Evolutionary conservation across 2,888 invertebrate species (phyloP).

Genomic region (Metalampra italica): DNA sequence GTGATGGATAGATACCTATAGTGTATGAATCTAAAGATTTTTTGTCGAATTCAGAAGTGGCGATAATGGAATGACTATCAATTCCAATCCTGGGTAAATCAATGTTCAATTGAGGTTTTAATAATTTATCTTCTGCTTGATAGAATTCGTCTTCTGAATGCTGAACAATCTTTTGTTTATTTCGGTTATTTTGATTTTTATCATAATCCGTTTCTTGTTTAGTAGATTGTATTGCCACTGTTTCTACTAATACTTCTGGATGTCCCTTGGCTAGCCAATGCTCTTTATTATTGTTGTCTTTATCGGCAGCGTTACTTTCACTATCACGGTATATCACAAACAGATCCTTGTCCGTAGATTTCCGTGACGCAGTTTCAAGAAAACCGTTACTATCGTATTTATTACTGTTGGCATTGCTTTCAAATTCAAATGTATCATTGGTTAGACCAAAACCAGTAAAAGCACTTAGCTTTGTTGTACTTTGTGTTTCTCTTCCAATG

Average conservation of each 20-base stretch:
- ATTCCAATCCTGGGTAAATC: conserved; percentile 39
- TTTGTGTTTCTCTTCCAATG: not conserved
- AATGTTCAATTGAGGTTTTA: conserved; percentile 42
- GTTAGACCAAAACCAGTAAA: conserved; percentile 18
- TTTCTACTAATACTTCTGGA: conserved; percentile 24
- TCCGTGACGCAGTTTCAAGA: conserved; percentile 22
- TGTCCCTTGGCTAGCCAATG: conserved; percentile 19
- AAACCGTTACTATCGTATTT: conserved; percentile 14
- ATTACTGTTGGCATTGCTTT: conserved; percentile 16
- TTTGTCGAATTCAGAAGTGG: conserved; percentile 36
- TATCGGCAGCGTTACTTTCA: conserved; percentile 26
- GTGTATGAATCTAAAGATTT: conserved; percentile 42
- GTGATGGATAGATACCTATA: conserved; percentile 26
- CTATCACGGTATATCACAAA: conserved; percentile 55
- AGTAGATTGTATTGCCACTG: conserved; percentile 16
- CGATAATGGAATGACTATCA: conserved; percentile 30
- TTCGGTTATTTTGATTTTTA: conserved; percentile 7
- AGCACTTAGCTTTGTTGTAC: conserved; percentile 13
- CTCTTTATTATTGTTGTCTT: conserved; percentile 18
- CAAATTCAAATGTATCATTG: conserved; percentile 16
- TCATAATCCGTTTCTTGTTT: conserved; percentile 9
- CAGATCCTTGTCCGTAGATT: conserved; percentile 43
- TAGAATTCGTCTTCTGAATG: conserved; percentile 13
- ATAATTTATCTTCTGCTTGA: conserved; percentile 28
- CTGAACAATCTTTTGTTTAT: conserved; percentile 4